Evolutionary conservation across 2,113 vertebrate species (phyloP).

Genomic region (Erythrocercus mccallii): DNA sequence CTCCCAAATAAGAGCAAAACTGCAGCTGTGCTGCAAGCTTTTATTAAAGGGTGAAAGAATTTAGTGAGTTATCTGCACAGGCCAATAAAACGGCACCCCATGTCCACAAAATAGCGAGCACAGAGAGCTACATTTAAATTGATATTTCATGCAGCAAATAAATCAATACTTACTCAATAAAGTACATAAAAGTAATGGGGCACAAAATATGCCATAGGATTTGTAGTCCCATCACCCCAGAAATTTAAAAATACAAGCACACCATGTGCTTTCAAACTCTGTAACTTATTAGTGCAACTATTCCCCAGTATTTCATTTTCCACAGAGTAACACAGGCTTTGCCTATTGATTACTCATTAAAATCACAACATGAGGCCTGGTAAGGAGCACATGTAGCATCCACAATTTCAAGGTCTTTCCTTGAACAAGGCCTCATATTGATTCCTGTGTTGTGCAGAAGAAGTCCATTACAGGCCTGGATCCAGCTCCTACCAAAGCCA

Average conservation of each 20-base stretch:
- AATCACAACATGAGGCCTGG: neutral
- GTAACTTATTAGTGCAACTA: neutral
- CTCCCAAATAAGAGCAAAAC: neutral
- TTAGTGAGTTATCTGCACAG: neutral
- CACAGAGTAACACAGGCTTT: neutral
- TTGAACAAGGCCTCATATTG: neutral
- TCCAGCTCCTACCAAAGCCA: neutral
- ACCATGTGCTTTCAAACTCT: neutral
- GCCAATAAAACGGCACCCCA: conserved; percentile 27
- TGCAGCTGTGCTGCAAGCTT: neutral
- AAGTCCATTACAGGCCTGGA: neutral
- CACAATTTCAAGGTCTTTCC: neutral
- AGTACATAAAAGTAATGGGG: conserved; percentile 2
- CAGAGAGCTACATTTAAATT: neutral
- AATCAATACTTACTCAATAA: conserved; percentile 24
- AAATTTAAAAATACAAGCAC: conserved; percentile 4
- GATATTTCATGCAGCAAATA: conserved; percentile 22
- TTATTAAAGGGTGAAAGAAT: neutral
- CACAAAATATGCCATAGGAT: conserved; percentile 6
- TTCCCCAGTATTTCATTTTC: neutral
- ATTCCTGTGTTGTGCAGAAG: neutral
- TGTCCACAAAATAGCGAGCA: neutral
- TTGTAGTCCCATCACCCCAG: neutral
- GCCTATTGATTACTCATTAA: conserved; percentile 31
- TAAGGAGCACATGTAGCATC: neutral